A percentile compares a stretch with the other conserved stretches of the same genome.
phyloP scores from a whole-genome alignment of 2,888 invertebrate species.

The Xiphydria camelus region DNA sequence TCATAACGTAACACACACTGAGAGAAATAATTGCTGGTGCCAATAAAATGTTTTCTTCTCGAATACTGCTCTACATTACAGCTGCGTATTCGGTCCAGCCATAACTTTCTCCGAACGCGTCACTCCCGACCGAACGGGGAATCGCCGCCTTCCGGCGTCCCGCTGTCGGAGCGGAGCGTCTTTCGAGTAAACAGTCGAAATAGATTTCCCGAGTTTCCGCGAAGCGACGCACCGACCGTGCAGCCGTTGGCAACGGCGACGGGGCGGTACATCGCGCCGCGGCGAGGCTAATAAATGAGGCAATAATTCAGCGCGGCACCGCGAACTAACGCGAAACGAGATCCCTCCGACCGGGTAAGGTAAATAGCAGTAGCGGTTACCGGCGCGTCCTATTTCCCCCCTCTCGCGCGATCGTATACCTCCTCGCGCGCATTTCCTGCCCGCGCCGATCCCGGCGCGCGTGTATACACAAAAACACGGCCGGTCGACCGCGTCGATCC shows the following conservation, averaged over 20 bases:
- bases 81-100: too few species aligned
- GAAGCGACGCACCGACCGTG: not conserved
- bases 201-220: not conserved
- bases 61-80: too few species aligned
- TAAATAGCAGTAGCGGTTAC: not conserved
- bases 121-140: too few species aligned
- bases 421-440: conserved; percentile 2
- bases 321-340: conserved; percentile 26
- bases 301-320: conserved; percentile 31
- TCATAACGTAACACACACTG: too few species aligned
- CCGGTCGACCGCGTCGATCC: not conserved
- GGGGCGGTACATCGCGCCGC: too few species aligned
- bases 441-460: not conserved
- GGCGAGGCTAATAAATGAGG: conserved; percentile 10
- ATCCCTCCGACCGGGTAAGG: not conserved
- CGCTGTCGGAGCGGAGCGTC: too few species aligned
- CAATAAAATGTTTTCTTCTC: too few species aligned
- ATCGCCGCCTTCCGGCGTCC: too few species aligned
- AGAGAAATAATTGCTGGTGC: too few species aligned
- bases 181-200: not conserved
- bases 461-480: not conserved
- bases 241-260: too few species aligned
- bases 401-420: too few species aligned
- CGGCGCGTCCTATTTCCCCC: not conserved
- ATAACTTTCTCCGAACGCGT: too few species aligned